Percentiles rank a stretch among this genome's conserved stretches.
Evolutionary conservation across 2,113 vertebrate species (phyloP).

Genomic region (Mus spicilegus): DNA sequence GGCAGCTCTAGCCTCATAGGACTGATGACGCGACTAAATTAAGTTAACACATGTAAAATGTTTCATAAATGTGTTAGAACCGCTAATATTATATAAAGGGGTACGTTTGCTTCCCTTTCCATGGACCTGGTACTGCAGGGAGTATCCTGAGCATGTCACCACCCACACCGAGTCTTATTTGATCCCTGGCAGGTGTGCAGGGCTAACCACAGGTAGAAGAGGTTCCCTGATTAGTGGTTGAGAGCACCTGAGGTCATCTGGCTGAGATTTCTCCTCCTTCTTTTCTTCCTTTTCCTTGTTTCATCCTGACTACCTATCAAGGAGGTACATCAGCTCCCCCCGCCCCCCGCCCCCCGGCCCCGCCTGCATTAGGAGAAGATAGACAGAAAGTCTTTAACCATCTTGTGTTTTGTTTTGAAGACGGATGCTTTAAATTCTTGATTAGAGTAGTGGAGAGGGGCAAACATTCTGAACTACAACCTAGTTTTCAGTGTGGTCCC

Average conservation of each 20-base stretch:
- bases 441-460: not conserved
- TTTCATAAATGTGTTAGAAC: conserved; percentile 2
- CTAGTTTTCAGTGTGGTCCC: not conserved
- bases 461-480: not conserved
- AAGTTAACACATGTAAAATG: not conserved
- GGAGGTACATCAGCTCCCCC: not conserved
- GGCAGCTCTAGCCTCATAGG: not conserved
- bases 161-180: not conserved
- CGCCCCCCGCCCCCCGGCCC: no score
- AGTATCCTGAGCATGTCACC: not conserved
- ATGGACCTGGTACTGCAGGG: not conserved
- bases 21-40: not conserved
- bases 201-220: not conserved
- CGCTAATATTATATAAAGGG: not conserved
- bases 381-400: not conserved
- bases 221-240: not conserved
- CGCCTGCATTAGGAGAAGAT: not conserved
- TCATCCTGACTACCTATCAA: not conserved
- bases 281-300: not conserved
- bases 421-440: not conserved
- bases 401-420: not conserved
- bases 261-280: not conserved
- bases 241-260: not conserved
- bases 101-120: not conserved
- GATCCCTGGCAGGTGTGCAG: not conserved